Percentiles rank a stretch among this genome's conserved stretches.
phyloP scores from a whole-genome alignment of 2,113 vertebrate species.

The Tenebrosternarchus preto region DNA sequence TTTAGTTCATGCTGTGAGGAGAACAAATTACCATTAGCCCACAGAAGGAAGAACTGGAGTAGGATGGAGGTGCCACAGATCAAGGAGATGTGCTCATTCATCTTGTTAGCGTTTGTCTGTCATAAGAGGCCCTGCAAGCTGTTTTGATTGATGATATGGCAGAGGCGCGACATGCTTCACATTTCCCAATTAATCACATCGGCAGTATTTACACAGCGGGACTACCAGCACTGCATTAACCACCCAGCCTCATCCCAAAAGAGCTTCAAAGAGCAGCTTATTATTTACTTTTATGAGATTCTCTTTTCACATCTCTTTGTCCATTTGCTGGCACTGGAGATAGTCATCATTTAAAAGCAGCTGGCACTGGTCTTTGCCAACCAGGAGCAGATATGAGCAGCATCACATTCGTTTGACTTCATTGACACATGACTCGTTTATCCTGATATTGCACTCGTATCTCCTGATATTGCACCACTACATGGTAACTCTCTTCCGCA shows the following conservation, averaged over 20 bases:
- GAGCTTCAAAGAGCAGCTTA: conserved; percentile 10
- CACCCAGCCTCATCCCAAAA: neutral
- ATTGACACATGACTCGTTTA: neutral
- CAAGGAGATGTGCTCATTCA: conserved; percentile 45
- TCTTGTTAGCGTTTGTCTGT: conserved; percentile 47
- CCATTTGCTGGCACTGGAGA: conserved; percentile 10
- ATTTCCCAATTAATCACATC: conserved; percentile 48
- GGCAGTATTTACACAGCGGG: conserved; percentile 45
- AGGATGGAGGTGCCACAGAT: conserved; percentile 26
- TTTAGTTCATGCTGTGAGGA: neutral
- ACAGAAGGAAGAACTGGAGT: conserved; percentile 1
- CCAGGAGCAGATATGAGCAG: neutral
- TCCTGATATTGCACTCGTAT: neutral
- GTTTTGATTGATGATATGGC: conserved; percentile 49
- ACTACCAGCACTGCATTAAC: conserved; percentile 22
- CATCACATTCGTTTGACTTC: neutral
- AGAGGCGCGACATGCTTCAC: conserved; percentile 38
- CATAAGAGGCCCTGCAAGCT: conserved; percentile 43
- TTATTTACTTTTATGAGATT: conserved; percentile 35
- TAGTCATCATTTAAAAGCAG: conserved; percentile 24
- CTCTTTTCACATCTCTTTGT: conserved; percentile 11
- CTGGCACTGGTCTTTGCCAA: neutral
- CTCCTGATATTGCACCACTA: too few species aligned
- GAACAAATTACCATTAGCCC: conserved; percentile 32
- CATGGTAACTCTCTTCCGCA: too few species aligned